Base-by-base conservation (phyloP, 2,797 vertebrate genomes). In the Artibeus jamaicensis region DNA sequence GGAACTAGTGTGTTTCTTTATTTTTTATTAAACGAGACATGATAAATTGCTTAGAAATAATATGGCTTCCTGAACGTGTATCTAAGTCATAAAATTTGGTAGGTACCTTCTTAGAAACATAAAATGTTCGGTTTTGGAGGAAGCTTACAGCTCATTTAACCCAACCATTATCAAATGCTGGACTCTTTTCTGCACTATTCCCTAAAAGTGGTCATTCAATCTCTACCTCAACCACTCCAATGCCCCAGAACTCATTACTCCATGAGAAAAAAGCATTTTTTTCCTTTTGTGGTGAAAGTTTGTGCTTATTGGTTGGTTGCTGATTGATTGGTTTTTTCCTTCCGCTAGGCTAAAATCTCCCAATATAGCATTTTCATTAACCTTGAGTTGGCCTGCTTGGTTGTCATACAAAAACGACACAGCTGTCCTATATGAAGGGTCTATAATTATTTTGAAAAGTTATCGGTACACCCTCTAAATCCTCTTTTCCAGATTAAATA, bases 11-110 rank as follows among this genome's bases (percentile, higher is more conserved):
- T 29, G 7, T 76, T 83, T 82, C 48, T 81, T 84, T 87, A 67
- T 90, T 82, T 93, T 91, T 84, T 68, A 70, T 62, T 94, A 92
- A 96, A 93, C 93, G 57, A 42, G 29, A 76, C 68, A 96, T 65
- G 37, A 95, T 88, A 94, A 96, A 93, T 85, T 95, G 86, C 70
- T 85, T 92, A 88, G 86, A 97, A 96, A 97, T 96, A 97, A 97
- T 44, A 96, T 90, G 81, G 37, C 71, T 94, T 88, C 32, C 46
- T 85, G 92, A 92, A 93, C 26, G 73, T 78, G 71, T 59, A 88
- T 29, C 37, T 78, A 81, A 96, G 46, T 39, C 50, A 96, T 95
- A 93, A 93, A 94, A 71, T 73, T 86, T 95, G 39, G 39, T 82
- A 95, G 39, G 24, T 82, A 95, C 82, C 44, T 89, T 95, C 85